Evolutionary conservation across 2,888 invertebrate genomes (phyloP).

Genomic region (Tubulanus polymorphus): DNA sequence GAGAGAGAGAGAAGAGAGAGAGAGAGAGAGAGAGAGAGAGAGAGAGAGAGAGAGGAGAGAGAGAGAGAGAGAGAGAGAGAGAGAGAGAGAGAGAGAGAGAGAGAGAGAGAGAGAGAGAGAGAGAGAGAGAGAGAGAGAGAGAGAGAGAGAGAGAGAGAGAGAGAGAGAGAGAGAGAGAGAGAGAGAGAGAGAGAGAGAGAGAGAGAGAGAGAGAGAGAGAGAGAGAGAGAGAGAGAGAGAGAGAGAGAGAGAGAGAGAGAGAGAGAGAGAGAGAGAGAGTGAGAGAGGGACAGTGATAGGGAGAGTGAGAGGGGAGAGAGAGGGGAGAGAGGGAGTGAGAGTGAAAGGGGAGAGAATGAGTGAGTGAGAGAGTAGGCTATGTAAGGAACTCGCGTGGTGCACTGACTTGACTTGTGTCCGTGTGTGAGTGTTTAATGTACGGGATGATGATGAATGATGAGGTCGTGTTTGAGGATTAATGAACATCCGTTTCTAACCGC

Average conservation of each 20-base stretch:
- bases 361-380: too few species aligned
- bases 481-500: too few species aligned
- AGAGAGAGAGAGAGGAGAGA: too few species aligned
- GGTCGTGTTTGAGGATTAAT: too few species aligned
- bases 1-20: too few species aligned
- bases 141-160: neutral
- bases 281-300: neutral
- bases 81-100: neutral
- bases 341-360: too few species aligned
- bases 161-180: neutral
- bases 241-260: neutral
- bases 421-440: too few species aligned
- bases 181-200: neutral
- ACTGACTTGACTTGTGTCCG: too few species aligned
- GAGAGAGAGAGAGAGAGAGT: neutral
- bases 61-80: neutral
- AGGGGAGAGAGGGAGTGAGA: neutral
- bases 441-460: too few species aligned
- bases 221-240: neutral
- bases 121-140: neutral
- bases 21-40: too few species aligned
- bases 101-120: neutral
- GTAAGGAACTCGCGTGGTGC: too few species aligned
- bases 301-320: too few species aligned
- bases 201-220: neutral